These are phyloP conservation scores for Linnaemya vulpina DNA, from an alignment of 2,888 invertebrate species.

Conservation along the genomic window DNA sequence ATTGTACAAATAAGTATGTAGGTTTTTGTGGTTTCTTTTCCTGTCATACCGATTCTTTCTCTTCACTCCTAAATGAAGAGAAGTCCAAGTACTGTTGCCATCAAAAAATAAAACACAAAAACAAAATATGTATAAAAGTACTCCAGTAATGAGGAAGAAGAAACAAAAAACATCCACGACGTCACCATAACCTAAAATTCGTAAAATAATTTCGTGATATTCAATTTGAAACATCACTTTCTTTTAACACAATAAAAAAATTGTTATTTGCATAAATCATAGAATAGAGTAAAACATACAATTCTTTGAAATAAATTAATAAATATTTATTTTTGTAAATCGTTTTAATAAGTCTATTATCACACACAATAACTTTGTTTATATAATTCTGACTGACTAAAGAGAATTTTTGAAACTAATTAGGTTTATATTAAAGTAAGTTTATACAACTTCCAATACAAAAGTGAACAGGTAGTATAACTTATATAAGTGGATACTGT, in stretches of 20 bases:
- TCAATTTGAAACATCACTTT: not conserved
- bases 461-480: no score
- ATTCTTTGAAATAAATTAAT: no score
- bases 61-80: not conserved
- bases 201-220: not conserved
- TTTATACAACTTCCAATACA: no score
- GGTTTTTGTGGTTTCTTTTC: slow-evolving; percentile 15
- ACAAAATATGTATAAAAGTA: slow-evolving; percentile 58
- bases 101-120: slow-evolving; percentile 49
- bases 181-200: slow-evolving; percentile 21
- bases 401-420: no score
- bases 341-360: no score
- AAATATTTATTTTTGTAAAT: no score
- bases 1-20: slow-evolving; percentile 25
- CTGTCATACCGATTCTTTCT: slow-evolving; percentile 17
- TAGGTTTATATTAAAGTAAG: no score
- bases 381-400: no score
- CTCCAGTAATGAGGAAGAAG: slow-evolving; percentile 37
- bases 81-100: slow-evolving; percentile 52
- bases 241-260: not conserved
- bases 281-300: no score
- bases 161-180: slow-evolving; percentile 9
- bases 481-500: no score
- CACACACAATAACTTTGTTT: no score
- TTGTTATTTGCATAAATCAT: no score